Conservation (phyloP, 2,888 invertebrate genomes). For the Aporophyla lueneburgensis region DNA sequence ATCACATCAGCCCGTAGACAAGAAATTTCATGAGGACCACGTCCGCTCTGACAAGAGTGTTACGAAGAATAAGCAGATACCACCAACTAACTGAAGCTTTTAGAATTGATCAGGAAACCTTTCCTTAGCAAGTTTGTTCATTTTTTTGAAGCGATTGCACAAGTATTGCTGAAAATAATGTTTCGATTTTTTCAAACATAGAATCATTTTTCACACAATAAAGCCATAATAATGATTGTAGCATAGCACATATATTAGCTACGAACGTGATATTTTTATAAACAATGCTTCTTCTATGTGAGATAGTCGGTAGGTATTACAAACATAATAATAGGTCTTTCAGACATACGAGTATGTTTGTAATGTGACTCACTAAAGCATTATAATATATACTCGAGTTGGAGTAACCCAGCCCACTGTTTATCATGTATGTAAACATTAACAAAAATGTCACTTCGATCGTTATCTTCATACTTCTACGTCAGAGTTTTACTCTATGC, state of each 20-base stretch:
- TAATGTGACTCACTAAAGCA: slow-evolving; percentile 31
- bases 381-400: not conserved
- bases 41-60: too few relatives aligned
- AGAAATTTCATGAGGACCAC: too few relatives aligned
- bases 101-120: not conserved
- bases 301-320: not conserved
- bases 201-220: not conserved
- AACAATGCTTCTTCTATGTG: slow-evolving; percentile 20
- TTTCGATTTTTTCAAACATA: not conserved
- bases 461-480: slow-evolving; percentile 22
- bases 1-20: too few relatives aligned
- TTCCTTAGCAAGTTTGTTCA: not conserved
- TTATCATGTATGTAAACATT: slow-evolving; percentile 37
- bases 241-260: not conserved
- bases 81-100: not conserved
- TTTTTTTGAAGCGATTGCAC: not conserved
- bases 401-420: slow-evolving; percentile 30
- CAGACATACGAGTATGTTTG: slow-evolving; percentile 7
- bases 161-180: not conserved
- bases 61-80: too few relatives aligned
- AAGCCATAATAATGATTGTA: slow-evolving; percentile 5
- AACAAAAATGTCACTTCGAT: slow-evolving; percentile 1
- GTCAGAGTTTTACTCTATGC: too few relatives aligned
- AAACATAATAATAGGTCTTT: not conserved
- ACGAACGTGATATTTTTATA: slow-evolving; percentile 20